Evolutionary conservation across 2,113 vertebrate genomes (phyloP).

Genomic region (Illadopsis cleaveri): DNA sequence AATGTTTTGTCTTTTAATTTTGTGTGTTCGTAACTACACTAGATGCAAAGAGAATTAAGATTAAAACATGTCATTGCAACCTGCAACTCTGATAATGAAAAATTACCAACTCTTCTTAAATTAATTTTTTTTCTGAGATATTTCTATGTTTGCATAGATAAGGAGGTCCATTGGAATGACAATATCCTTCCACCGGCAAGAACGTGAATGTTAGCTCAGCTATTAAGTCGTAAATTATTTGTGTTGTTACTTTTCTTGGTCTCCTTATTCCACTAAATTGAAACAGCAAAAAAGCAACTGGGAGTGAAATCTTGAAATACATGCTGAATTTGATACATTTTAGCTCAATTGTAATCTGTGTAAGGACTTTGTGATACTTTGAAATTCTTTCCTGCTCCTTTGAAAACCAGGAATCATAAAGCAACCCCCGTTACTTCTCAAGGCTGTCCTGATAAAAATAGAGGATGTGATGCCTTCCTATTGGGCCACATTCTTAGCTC

Average conservation of each 20-base stretch:
- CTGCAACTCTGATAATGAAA: neutral
- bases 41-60: neutral
- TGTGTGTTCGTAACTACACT: neutral
- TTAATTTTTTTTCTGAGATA: neutral
- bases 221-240: neutral
- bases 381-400: neutral
- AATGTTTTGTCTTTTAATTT: neutral
- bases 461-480: neutral
- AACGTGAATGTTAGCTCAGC: neutral
- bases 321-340: neutral
- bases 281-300: neutral
- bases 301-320: neutral
- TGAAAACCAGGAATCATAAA: neutral
- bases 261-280: neutral
- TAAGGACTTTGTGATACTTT: neutral
- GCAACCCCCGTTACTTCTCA: neutral
- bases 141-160: neutral
- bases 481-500: constrained; percentile 11
- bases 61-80: neutral
- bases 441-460: constrained; percentile 7
- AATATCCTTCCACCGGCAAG: neutral
- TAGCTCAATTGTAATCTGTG: neutral
- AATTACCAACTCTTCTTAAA: neutral
- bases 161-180: neutral
- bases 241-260: neutral